These are phyloP conservation scores for Aleiodes testaceus DNA, from an alignment of 2,888 invertebrate species.

Conservation along the genomic window DNA sequence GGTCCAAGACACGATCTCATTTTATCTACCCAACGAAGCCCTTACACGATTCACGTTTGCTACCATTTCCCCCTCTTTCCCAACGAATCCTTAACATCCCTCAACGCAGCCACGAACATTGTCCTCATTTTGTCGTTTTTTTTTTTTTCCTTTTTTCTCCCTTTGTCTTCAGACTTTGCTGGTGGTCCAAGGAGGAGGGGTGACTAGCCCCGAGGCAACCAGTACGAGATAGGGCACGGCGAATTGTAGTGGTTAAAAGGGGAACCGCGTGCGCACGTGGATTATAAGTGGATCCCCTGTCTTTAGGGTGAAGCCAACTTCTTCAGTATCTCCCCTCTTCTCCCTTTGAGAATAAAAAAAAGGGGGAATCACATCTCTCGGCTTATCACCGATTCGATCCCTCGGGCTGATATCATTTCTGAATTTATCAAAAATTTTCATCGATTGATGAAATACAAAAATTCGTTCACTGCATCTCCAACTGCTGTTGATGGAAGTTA, in stretches of 20 bases:
- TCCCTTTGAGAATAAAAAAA: background rate
- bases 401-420: background rate
- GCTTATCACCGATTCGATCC: too few species aligned
- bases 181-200: constrained; percentile 42
- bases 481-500: too few species aligned
- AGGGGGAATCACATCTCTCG: constrained; percentile 15
- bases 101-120: constrained; percentile 41
- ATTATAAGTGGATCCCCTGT: constrained; percentile 63
- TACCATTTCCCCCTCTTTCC: constrained; percentile 56
- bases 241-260: constrained; percentile 56
- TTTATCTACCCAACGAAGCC: constrained; percentile 68
- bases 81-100: constrained; percentile 35
- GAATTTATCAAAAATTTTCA: background rate
- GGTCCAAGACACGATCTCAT: constrained; percentile 69
- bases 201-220: constrained; percentile 62
- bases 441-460: too few species aligned
- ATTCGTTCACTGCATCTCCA: too few species aligned
- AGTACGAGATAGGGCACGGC: constrained; percentile 68
- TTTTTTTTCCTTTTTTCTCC: constrained; percentile 8
- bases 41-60: constrained; percentile 70
- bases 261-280: constrained; percentile 54
- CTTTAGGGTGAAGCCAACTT: constrained; percentile 47
- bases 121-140: constrained; percentile 40
- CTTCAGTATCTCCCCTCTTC: background rate
- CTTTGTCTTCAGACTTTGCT: constrained; percentile 27